phyloP scores from a whole-genome alignment of 1,140 invertebrate genomes.

The Caenorhabditis elegans region WBcel235 BX284606.5:16482501-16483000 shows the following conservation, averaged over 20 bases:
- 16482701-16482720: too few species aligned
- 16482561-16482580: background rate
- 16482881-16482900: conserved; percentile 6
- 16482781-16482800: background rate
- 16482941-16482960: conserved; percentile 8
- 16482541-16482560: background rate
- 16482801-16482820: background rate
- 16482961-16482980: background rate
- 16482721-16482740: too few species aligned
- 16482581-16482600: background rate
- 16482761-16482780: too few species aligned
- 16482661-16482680: background rate
- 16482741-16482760: too few species aligned
- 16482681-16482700: too few species aligned
- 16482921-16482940: background rate
- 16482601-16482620: background rate
- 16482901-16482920: conserved; percentile 32
- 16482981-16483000: background rate
- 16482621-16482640: conserved; percentile 29
- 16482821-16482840: background rate
- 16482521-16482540: too few species aligned
- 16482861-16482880: background rate
- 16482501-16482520: too few species aligned
- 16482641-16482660: background rate
- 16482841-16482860: background rate